Conservation (phyloP, 2,888 invertebrate species). For the Ectemnius continuus region DNA sequence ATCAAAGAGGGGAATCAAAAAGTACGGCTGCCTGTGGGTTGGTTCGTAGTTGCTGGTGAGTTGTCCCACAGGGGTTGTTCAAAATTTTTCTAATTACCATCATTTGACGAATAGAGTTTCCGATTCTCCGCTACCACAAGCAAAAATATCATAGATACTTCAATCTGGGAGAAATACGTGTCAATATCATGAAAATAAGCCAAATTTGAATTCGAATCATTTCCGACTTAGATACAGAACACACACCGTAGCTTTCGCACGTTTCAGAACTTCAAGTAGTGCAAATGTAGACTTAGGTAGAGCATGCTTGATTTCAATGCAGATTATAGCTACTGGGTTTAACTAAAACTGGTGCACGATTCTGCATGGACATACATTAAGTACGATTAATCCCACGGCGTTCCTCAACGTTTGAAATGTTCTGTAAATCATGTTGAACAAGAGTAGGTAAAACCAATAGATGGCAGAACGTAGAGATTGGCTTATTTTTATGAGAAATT, state of each 20-base stretch:
- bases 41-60: slow-evolving; percentile 77
- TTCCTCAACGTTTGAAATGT: slow-evolving; percentile 17
- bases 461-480: slow-evolving; percentile 47
- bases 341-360: slow-evolving; percentile 44
- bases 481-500: slow-evolving; percentile 76
- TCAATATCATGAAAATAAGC: slow-evolving; percentile 77
- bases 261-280: slow-evolving; percentile 14
- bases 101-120: slow-evolving; percentile 22
- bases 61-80: slow-evolving; percentile 76
- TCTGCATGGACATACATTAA: slow-evolving; percentile 42
- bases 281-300: slow-evolving; percentile 19
- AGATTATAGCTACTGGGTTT: slow-evolving; percentile 34
- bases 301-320: slow-evolving; percentile 41
- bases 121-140: slow-evolving; percentile 16
- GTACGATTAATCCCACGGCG: slow-evolving; percentile 21
- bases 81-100: slow-evolving; percentile 66
- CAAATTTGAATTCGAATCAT: slow-evolving; percentile 46
- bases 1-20: slow-evolving; percentile 74
- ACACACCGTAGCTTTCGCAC: slow-evolving; percentile 19
- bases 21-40: slow-evolving; percentile 77
- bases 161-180: slow-evolving; percentile 24
- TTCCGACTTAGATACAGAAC: slow-evolving; percentile 1
- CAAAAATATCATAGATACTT: slow-evolving; percentile 10
- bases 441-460: not conserved
- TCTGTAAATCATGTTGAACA: slow-evolving; percentile 10